Base-by-base conservation (phyloP, 2,797 vertebrate species). In the Trachurus trachurus region DNA sequence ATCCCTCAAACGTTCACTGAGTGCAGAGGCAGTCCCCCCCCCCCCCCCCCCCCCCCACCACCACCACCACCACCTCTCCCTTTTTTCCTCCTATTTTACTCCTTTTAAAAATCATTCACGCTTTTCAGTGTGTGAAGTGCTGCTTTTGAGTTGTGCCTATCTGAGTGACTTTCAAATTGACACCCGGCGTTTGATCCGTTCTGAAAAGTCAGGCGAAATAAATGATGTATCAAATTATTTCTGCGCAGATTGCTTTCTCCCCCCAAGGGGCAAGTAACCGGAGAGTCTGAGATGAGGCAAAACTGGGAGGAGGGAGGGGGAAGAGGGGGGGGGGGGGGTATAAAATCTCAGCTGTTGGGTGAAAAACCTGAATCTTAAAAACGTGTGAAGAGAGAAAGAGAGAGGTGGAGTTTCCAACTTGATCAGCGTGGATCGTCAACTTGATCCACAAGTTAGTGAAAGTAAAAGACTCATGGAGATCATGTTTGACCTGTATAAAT, bases 171-270 rank as follows among this genome's bases (percentile, higher is more conserved):
- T 85, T 81, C 52, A 67, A 68, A 61, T 21, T 74, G 79, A 85
- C 85, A 63, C 77, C 69, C 54, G 4, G 68, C 26, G 5, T 86
- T 71, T 84, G 69, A 81, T 76, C 69, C 7, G 8, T 58, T 67
- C 45, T 58, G 72, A 82, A 85, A 88, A 85, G 79, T 80, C 83
- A 71, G 81, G 82, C 62, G 60, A 89, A 89, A 88, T 79, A 71
- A 91, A 82, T 64, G 62, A 87, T 60, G 74, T 45, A 13, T 84
- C 47, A 66, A 52, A 87, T 87, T 47, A 72, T 74, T 78, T 80
- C 69, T 11, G 9, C 17, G 0, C 8, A 21, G 67, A 69, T 84
- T 52, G 40, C 68, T 75, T 68, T 80, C 54, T 73, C 31, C 5
- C 70, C 74, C 65, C 10, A 53, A 83, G 56, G 71, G 44, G 11